A percentile compares a stretch with the other conserved stretches of the same genome.
These are phyloP conservation scores for Athrips mouffetella DNA, from an alignment of 2,888 invertebrate genomes.

Conservation along the genomic window DNA sequence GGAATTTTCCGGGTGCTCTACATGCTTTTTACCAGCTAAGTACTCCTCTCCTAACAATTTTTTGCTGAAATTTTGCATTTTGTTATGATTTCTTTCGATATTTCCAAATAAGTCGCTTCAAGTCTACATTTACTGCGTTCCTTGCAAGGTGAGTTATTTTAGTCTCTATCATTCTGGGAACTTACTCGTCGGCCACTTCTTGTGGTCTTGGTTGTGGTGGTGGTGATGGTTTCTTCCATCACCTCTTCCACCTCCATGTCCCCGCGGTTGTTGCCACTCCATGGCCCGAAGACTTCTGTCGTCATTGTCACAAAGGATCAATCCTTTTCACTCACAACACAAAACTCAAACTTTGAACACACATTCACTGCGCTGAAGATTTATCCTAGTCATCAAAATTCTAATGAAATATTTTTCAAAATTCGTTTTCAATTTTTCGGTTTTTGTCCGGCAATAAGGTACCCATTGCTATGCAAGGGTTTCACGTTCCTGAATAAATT, in stretches of 20 bases:
- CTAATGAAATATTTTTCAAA: conserved; percentile 31
- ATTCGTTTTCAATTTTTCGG: conserved; percentile 37
- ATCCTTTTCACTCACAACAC: conserved; percentile 51
- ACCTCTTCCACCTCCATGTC: conserved; percentile 39
- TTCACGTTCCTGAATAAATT: neutral
- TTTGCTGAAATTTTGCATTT: neutral
- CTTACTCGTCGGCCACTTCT: conserved; percentile 50
- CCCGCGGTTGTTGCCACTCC: conserved; percentile 44
- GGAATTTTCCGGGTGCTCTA: too few species aligned
- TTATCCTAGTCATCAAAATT: conserved; percentile 34
- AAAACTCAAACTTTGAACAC: conserved; percentile 51
- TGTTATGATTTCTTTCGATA: neutral
- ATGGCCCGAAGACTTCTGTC: conserved; percentile 73
- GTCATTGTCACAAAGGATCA: conserved; percentile 43
- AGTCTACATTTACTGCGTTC: conserved; percentile 44
- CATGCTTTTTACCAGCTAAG: too few species aligned
- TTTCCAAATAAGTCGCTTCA: conserved; percentile 41
- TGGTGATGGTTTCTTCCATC: conserved; percentile 65
- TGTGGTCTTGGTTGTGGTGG: conserved; percentile 51
- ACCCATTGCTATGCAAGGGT: conserved; percentile 35
- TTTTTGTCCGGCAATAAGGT: conserved; percentile 34
- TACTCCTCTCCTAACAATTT: too few species aligned
- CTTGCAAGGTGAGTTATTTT: conserved; percentile 40
- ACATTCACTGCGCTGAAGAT: conserved; percentile 59
- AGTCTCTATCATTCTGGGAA: conserved; percentile 18